Conservation (phyloP, 2,888 invertebrate genomes). For the Ligdia adustata region DNA sequence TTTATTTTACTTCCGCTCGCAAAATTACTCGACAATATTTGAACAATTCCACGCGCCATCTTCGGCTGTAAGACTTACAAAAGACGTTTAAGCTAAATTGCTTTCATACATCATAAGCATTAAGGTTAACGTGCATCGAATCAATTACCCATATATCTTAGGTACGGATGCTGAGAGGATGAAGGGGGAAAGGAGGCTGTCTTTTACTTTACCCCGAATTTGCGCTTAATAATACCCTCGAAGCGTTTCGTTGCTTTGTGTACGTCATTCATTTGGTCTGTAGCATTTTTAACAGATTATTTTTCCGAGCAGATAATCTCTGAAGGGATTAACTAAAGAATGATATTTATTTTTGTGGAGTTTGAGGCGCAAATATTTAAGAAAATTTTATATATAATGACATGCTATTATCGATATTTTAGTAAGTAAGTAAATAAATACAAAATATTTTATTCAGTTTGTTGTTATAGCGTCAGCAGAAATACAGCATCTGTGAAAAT, state of each 20-base stretch:
- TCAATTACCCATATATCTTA: conserved; percentile 41
- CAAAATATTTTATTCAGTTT: too few species aligned
- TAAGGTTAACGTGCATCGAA: conserved; percentile 43
- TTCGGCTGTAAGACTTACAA: conserved; percentile 33
- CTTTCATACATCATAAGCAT: conserved; percentile 50
- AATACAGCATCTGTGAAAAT: too few species aligned
- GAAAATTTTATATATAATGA: too few species aligned
- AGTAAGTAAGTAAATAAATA: too few species aligned
- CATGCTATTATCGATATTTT: too few species aligned
- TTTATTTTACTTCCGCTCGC: conserved; percentile 18
- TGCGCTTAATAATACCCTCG: conserved; percentile 12
- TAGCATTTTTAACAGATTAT: conserved; percentile 20
- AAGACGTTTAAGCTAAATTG: conserved; percentile 51
- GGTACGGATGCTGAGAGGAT: conserved; percentile 9
- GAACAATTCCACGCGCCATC: conserved; percentile 40
- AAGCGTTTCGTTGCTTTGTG: conserved; percentile 12
- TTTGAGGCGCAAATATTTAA: too few species aligned
- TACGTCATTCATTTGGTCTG: conserved; percentile 13
- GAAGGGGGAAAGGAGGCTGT: background rate
- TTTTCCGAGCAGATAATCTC: conserved; percentile 5
- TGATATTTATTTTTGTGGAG: conserved; percentile 3
- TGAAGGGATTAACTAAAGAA: conserved; percentile 2
- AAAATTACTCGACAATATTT: conserved; percentile 41
- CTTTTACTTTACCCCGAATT: conserved; percentile 9
- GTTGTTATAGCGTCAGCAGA: too few species aligned